Evolutionary conservation across 2,113 vertebrate genomes (phyloP), one percentile per base, ranked within the genome.

Genomic region (Poeciliopsis prolifica): DNA sequence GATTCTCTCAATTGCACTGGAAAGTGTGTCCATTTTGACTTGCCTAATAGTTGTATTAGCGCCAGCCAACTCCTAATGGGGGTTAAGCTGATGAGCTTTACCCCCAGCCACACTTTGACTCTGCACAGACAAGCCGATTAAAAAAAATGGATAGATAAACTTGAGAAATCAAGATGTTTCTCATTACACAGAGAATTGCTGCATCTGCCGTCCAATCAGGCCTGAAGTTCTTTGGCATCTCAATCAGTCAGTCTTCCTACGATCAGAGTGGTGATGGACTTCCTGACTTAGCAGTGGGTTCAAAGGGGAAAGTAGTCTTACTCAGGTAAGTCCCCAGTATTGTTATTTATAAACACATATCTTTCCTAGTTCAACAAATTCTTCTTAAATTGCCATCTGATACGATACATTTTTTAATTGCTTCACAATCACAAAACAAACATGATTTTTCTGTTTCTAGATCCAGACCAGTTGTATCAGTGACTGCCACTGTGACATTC

Each of bases 201-300:
- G 93, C 73, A 6, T 91, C 92, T 11, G 80, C 92, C 4, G 87
- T 94, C 3, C 0, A 0, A 68, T 0, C 64, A 26, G 88, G 85
- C 28, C 80, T 95, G 61, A 84, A 5, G 42, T 93, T 86, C 44
- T 95, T 95, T 31, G 94, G 94, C 2, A 3, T 87, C 61, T 94
- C 94, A 3, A 83, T 95, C 77, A 93, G 93, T 73, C 84, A 85
- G 48, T 72, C 64, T 1, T 90, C 93, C 66, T 69, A 81, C 70
- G 94, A 95, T 74, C 91, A 78, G 7, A 94, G 83, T 65, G 0
- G 0, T 1, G 94, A 95, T 42, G 0, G 0, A 0, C 83, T 95
- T 17, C 87, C 88, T 26, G 93, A 94, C 61, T 74, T 94, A 42
- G 93, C 89, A 0, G 92, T 95, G 37, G 94, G 94, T 61, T 93